These are phyloP conservation scores for Mungos mungo DNA, from an alignment of 2,113 vertebrate species.

Conservation along the genomic window DNA sequence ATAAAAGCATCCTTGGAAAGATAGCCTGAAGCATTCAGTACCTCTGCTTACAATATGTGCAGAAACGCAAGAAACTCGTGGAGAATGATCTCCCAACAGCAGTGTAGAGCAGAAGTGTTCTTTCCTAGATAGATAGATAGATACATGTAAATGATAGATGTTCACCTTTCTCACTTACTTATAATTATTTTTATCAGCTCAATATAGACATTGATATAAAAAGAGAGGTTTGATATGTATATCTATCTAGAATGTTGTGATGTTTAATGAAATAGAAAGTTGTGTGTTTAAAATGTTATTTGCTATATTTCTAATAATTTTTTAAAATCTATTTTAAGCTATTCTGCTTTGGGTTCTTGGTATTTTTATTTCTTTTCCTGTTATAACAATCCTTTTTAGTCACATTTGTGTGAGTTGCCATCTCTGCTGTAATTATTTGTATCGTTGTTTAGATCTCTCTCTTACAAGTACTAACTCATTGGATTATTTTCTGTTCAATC, in stretches of 20 bases:
- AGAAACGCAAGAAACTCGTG: neutral
- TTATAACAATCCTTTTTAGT: neutral
- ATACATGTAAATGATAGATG: too few relatives aligned
- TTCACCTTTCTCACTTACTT: neutral
- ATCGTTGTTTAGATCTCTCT: neutral
- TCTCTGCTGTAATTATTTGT: neutral
- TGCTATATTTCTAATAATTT: neutral
- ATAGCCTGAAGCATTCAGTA: neutral
- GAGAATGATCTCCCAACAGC: neutral
- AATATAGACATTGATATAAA: neutral
- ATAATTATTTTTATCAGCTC: neutral
- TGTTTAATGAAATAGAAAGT: neutral
- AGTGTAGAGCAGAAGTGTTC: neutral
- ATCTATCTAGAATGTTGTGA: neutral
- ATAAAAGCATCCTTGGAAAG: neutral
- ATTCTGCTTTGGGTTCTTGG: neutral
- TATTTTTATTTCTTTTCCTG: neutral
- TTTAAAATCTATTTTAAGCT: neutral
- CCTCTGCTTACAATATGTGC: neutral
- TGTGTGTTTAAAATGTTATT: neutral
- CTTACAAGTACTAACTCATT: slow-evolving; percentile 14
- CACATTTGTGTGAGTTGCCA: neutral
- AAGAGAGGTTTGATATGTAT: neutral
- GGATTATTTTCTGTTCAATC: neutral
- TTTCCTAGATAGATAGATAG: too few relatives aligned